These are phyloP conservation scores for Pseudoips prasinana DNA, from an alignment of 2,888 invertebrate species.

Conservation along the genomic window DNA sequence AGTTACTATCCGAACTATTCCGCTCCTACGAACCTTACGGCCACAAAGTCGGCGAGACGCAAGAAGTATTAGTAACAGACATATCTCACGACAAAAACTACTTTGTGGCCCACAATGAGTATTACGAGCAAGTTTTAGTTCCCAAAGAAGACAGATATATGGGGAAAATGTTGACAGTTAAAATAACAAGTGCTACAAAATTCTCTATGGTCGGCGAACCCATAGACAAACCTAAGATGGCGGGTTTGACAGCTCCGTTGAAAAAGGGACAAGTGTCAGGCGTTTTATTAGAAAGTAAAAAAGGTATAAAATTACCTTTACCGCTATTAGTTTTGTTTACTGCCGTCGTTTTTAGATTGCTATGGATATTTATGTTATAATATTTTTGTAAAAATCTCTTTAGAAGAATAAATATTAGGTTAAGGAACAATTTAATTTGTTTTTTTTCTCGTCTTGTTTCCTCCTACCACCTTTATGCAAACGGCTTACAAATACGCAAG, in stretches of 20 bases:
- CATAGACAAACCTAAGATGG: constrained; percentile 78
- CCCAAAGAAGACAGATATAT: constrained; percentile 89
- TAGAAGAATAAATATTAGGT: constrained; percentile 25
- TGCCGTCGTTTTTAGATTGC: constrained; percentile 63
- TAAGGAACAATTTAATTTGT: constrained; percentile 26
- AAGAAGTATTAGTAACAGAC: constrained; percentile 95
- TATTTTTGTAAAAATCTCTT: constrained; percentile 10
- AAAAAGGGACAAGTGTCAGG: constrained; percentile 82
- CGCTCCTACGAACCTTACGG: constrained; percentile 93
- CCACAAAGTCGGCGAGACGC: constrained; percentile 84
- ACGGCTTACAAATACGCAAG: too few species aligned
- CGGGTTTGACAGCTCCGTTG: constrained; percentile 78
- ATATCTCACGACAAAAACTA: constrained; percentile 94
- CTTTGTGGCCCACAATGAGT: constrained; percentile 97
- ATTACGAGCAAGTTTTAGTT: constrained; percentile 93
- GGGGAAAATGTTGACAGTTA: constrained; percentile 92
- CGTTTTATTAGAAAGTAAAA: constrained; percentile 22
- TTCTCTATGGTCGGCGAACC: constrained; percentile 90
- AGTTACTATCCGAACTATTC: constrained; percentile 93
- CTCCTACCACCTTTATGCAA: not conserved
- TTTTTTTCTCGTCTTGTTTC: constrained; percentile 15
- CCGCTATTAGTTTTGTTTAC: constrained; percentile 59
- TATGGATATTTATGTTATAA: constrained; percentile 66
- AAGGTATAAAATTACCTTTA: constrained; percentile 46
- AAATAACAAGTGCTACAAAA: constrained; percentile 86